These are phyloP conservation scores for Pelosia muscerda DNA, from an alignment of 2,888 invertebrate genomes.

Conservation along the genomic window DNA sequence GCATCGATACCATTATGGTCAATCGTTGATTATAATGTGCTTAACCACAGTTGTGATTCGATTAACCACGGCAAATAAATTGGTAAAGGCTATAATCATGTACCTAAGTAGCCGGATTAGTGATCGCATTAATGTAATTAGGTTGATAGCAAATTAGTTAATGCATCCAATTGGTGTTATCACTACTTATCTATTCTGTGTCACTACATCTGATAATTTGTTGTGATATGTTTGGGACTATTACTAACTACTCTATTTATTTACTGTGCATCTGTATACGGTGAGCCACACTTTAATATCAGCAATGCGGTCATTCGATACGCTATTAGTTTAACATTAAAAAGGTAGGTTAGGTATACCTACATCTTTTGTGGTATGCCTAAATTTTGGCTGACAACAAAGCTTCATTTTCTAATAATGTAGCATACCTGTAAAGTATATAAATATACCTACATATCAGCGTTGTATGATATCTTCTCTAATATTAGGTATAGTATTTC, in stretches of 20 bases:
- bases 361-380: no score
- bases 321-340: no score
- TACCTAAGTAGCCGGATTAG: constrained; percentile 13
- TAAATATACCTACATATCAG: background rate
- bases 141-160: constrained; percentile 16
- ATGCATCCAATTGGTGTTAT: constrained; percentile 15
- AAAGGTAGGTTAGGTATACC: no score
- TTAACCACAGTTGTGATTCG: constrained; percentile 1
- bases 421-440: background rate
- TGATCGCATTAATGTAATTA: constrained; percentile 20
- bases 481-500: background rate
- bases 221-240: background rate
- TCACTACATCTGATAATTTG: constrained; percentile 10
- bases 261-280: no score
- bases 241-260: no score
- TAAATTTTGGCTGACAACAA: background rate
- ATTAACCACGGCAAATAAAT: constrained; percentile 17
- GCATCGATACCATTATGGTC: background rate
- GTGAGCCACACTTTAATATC: no score
- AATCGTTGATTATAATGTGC: background rate
- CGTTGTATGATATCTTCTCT: background rate
- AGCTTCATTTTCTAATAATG: background rate
- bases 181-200: no score
- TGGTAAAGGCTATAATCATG: constrained; percentile 14
- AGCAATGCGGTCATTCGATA: no score